A percentile compares a stretch with the other conserved stretches of the same genome.
Conservation (phyloP, 2,113 vertebrate species). For the Bubo bubo region DNA sequence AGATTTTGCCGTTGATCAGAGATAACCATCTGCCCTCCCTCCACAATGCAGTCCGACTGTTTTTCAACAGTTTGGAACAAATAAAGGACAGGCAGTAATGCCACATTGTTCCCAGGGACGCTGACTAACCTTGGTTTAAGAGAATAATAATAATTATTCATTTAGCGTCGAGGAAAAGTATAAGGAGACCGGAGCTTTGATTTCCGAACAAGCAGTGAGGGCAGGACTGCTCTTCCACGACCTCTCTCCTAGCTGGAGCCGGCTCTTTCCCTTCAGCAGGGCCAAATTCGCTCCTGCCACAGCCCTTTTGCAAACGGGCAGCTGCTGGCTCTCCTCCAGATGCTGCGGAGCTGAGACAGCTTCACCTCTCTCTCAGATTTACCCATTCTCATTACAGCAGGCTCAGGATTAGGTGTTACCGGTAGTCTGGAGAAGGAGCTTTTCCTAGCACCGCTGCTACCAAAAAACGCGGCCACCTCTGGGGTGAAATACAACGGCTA, state of each 20-base stretch:
- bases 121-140: background rate
- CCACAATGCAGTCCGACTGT: background rate
- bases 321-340: background rate
- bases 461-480: background rate
- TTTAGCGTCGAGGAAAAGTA: background rate
- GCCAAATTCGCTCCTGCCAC: background rate
- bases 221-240: background rate
- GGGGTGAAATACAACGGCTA: background rate
- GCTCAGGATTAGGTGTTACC: background rate
- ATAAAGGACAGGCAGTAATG: conserved; percentile 18
- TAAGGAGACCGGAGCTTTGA: background rate
- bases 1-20: background rate
- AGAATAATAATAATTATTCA: background rate
- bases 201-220: rapidly evolving
- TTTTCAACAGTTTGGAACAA: conserved; percentile 1
- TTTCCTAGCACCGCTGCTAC: background rate
- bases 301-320: background rate
- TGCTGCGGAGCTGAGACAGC: background rate
- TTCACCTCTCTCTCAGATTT: background rate
- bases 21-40: conserved; percentile 59
- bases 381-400: background rate
- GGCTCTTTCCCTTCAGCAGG: background rate
- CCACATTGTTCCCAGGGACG: conserved; percentile 27
- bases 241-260: background rate
- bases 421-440: background rate